These are phyloP conservation scores for Clanis bilineata DNA, from an alignment of 2,888 invertebrate genomes.

Conservation along the genomic window DNA sequence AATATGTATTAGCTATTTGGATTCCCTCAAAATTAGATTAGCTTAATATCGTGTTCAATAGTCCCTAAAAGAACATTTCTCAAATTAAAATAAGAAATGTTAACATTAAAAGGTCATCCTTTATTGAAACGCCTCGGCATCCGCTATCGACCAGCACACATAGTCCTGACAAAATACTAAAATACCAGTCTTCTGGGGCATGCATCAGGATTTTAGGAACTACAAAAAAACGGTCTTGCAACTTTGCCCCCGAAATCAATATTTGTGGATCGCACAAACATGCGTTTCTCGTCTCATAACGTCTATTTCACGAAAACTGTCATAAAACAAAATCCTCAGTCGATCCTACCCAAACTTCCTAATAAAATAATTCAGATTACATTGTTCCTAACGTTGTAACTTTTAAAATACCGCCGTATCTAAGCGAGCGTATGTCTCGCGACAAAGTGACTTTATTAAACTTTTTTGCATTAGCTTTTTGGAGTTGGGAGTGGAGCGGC, in stretches of 20 bases:
- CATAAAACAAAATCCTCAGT: too few species aligned
- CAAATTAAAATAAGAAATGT: too few species aligned
- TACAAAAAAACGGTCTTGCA: too few species aligned
- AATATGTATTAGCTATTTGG: neutral
- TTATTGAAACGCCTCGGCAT: too few species aligned
- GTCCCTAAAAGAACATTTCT: neutral
- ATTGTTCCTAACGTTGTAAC: neutral
- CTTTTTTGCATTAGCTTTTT: slow-evolving; percentile 68
- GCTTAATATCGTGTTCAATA: neutral
- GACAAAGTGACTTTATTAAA: slow-evolving; percentile 65
- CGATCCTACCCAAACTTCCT: neutral
- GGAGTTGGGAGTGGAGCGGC: slow-evolving; percentile 41
- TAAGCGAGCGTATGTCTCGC: slow-evolving; percentile 26
- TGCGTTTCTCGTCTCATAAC: too few species aligned
- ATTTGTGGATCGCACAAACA: too few species aligned
- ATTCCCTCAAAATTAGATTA: neutral
- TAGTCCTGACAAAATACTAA: too few species aligned
- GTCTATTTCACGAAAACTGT: too few species aligned
- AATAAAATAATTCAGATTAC: neutral
- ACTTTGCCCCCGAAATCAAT: too few species aligned
- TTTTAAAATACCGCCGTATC: slow-evolving; percentile 9
- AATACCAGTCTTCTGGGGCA: too few species aligned
- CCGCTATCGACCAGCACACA: too few species aligned
- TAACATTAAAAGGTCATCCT: neutral
- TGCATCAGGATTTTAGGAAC: too few species aligned